Conservation (phyloP, 2,888 invertebrate genomes). For the Anodontia alba region DNA sequence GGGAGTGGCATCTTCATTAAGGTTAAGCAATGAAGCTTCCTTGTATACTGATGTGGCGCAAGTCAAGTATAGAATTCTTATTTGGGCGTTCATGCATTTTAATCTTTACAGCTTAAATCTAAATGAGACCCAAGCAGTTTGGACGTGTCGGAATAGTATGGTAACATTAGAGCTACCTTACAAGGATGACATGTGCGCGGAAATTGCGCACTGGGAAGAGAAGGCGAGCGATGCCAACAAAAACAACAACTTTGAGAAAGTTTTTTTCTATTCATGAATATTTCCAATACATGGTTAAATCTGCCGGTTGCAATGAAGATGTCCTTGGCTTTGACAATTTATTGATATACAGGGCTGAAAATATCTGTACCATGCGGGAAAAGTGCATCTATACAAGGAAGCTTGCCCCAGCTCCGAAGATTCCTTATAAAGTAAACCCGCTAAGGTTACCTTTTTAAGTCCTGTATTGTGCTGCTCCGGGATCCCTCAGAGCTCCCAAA, state of each 20-base stretch:
- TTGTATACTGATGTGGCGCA: too few relatives aligned
- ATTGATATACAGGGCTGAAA: background rate
- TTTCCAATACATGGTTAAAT: background rate
- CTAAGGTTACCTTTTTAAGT: too few relatives aligned
- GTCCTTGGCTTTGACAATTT: background rate
- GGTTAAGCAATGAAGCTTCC: too few relatives aligned
- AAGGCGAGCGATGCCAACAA: background rate
- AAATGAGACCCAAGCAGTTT: background rate
- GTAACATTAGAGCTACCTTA: background rate
- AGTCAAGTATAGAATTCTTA: too few relatives aligned
- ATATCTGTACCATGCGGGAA: constrained; percentile 2
- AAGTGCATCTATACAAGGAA: constrained; percentile 1
- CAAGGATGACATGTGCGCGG: background rate
- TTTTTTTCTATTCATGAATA: background rate
- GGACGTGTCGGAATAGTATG: background rate
- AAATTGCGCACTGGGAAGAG: background rate
- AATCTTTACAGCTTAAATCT: background rate
- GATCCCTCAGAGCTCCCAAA: too few relatives aligned
- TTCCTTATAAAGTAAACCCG: too few relatives aligned
- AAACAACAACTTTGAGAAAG: background rate
- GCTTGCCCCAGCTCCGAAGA: background rate
- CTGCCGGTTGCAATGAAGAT: background rate
- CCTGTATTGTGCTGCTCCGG: too few relatives aligned
- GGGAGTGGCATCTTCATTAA: too few relatives aligned
- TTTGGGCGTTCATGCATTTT: too few relatives aligned